These are phyloP conservation scores for Rhineura floridana DNA, from an alignment of 2,113 vertebrate species.

Conservation along the genomic window DNA sequence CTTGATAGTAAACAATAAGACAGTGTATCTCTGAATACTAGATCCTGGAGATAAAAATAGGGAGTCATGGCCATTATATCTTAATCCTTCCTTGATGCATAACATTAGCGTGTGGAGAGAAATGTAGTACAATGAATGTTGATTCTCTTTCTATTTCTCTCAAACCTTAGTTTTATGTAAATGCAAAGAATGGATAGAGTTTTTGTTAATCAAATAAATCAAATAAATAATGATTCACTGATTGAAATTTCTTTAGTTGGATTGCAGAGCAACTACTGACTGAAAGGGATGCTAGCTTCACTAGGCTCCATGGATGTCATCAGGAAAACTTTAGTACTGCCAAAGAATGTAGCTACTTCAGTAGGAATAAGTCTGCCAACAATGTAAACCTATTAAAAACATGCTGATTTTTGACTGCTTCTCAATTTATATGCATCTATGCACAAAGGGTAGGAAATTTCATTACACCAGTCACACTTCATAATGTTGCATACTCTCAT, in stretches of 20 bases:
- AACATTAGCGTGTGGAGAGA: not conserved
- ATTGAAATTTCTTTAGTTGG: not conserved
- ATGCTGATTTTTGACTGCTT: not conserved
- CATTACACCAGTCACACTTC: not conserved
- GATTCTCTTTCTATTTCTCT: not conserved
- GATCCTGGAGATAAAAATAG: not conserved
- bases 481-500: not conserved
- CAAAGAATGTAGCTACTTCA: not conserved
- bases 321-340: not conserved
- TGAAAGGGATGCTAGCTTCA: too few relatives aligned
- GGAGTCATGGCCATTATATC: not conserved
- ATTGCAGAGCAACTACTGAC: not conserved
- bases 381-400: not conserved
- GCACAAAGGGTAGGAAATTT: not conserved
- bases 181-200: not conserved
- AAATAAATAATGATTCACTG: not conserved
- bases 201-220: not conserved
- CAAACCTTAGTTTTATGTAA: not conserved
- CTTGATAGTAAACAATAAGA: not conserved
- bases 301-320: not conserved
- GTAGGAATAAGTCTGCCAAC: not conserved
- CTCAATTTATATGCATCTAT: not conserved
- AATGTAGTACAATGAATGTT: not conserved
- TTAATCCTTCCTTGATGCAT: not conserved
- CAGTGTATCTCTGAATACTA: not conserved